Conservation (phyloP, 2,113 vertebrate genomes). For the Morphnarchus princeps region DNA sequence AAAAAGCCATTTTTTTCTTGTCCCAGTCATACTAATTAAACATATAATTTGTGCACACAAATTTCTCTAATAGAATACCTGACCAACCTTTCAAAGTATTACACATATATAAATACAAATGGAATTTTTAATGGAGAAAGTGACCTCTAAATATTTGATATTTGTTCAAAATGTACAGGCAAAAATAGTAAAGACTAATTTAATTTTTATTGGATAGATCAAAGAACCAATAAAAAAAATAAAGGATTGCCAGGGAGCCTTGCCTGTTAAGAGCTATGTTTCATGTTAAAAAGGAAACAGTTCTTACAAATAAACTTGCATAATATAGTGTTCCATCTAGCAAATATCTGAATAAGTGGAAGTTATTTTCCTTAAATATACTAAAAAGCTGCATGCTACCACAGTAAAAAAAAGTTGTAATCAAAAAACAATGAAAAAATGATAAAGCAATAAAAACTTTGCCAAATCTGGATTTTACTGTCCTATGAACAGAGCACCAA, state of each 20-base stretch:
- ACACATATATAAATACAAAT: background rate
- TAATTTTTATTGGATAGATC: background rate
- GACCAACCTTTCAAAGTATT: background rate
- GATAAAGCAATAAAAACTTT: background rate
- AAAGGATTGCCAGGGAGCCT: background rate
- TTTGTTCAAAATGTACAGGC: background rate
- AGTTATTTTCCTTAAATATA: background rate
- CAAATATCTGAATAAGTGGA: background rate
- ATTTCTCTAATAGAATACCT: background rate
- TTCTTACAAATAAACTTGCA: background rate
- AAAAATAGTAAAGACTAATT: background rate
- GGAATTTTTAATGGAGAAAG: background rate
- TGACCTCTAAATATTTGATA: background rate
- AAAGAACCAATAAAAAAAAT: background rate
- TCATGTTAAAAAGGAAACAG: background rate
- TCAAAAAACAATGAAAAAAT: background rate
- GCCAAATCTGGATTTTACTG: background rate
- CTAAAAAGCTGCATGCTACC: background rate
- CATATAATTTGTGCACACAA: background rate
- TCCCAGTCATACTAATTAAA: background rate
- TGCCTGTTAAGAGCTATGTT: background rate
- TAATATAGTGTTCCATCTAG: background rate
- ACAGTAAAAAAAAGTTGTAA: background rate
- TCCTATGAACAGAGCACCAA: background rate
- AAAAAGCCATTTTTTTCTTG: background rate